Conservation (phyloP, 2,113 vertebrate species). For the Xiphorhynchus elegans region DNA sequence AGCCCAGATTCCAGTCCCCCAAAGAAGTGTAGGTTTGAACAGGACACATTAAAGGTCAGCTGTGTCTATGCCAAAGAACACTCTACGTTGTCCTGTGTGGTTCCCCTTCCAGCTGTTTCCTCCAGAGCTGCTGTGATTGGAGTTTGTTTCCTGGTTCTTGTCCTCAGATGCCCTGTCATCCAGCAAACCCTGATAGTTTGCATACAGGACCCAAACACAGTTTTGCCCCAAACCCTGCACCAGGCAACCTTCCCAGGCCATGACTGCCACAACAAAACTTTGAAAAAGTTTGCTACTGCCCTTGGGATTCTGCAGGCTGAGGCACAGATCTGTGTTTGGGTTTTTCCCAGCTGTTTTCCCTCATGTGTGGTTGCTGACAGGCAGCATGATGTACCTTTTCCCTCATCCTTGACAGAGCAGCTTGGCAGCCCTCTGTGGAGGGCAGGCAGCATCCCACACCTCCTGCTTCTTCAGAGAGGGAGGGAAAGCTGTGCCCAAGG, state of each 20-base stretch:
- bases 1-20: neutral
- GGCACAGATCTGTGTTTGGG: accelerated
- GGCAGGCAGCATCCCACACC: neutral
- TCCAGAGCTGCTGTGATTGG: neutral
- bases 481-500: accelerated
- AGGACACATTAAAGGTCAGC: accelerated
- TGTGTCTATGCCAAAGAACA: neutral
- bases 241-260: neutral
- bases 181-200: neutral
- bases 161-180: neutral
- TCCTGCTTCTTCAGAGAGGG: neutral
- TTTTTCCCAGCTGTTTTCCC: neutral
- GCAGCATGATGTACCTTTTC: neutral
- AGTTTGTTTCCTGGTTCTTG: neutral
- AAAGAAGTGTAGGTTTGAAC: neutral
- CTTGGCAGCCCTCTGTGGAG: neutral
- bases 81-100: neutral
- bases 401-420: neutral
- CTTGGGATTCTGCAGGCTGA: neutral
- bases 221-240: neutral
- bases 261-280: neutral
- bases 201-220: neutral
- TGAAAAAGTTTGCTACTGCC: neutral
- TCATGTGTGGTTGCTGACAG: neutral
- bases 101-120: slow-evolving; percentile 4